Percentiles rank a stretch among this genome's conserved stretches.
Conservation (phyloP, 2,888 invertebrate genomes). For the Brachynemurus nebulosus region DNA sequence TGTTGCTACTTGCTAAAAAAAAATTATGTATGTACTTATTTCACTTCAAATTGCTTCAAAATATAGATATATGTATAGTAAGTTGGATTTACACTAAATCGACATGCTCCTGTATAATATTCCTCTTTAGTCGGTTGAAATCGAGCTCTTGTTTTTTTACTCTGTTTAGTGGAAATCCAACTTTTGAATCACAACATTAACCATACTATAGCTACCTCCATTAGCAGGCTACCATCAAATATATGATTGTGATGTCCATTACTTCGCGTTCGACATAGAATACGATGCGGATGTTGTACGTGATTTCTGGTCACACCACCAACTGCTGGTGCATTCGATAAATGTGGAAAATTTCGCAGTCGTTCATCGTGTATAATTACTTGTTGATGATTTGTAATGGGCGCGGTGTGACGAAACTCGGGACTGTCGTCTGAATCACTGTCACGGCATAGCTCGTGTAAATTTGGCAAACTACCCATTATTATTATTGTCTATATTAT, state of each 20-base stretch:
- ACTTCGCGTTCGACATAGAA: slow-evolving; percentile 26
- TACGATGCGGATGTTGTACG: slow-evolving; percentile 21
- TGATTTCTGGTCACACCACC: no score
- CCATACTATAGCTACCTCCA: no score
- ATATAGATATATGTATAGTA: no score
- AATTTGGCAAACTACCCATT: slow-evolving; percentile 55
- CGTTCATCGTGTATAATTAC: neutral
- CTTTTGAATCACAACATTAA: no score
- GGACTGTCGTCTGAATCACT: slow-evolving; percentile 17
- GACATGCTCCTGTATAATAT: no score
- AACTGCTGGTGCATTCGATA: neutral
- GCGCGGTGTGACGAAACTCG: slow-evolving; percentile 23
- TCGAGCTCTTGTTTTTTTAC: neutral
- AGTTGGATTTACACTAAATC: no score
- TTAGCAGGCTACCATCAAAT: slow-evolving; percentile 25
- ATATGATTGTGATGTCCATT: slow-evolving; percentile 25
- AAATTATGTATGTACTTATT: no score
- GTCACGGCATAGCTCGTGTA: slow-evolving; percentile 41
- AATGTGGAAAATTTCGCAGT: neutral
- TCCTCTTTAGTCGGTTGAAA: neutral
- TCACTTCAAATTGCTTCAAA: no score
- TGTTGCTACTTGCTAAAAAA: slow-evolving; percentile 32
- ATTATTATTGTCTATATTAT: no score
- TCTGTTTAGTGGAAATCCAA: no score
- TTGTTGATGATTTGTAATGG: slow-evolving; percentile 3